Evolutionary conservation across 2,797 vertebrate species (phyloP).

Genomic region (Mus caroli): DNA sequence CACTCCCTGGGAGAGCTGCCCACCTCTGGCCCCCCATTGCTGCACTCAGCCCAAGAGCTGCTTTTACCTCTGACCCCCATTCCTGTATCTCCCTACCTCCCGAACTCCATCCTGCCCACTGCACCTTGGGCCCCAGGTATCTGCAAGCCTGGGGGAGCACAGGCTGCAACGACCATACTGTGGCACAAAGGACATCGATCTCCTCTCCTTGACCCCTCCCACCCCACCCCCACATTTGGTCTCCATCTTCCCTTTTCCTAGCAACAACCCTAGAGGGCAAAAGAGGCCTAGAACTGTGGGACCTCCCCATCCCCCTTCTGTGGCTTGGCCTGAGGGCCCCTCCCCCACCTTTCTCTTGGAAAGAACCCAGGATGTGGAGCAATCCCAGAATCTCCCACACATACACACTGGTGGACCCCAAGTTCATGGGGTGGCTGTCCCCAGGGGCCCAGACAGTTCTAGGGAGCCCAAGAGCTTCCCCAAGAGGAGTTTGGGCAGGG

Average conservation of each 20-base stretch:
- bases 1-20: constrained; percentile 86
- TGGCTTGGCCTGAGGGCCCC: constrained; percentile 79
- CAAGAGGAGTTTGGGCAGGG: constrained; percentile 78
- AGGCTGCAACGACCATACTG: constrained; percentile 79
- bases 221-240: constrained; percentile 71
- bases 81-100: constrained; percentile 77
- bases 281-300: constrained; percentile 73
- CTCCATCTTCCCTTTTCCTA: constrained; percentile 78
- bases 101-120: constrained; percentile 84
- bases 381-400: constrained; percentile 74
- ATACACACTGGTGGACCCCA: constrained; percentile 68
- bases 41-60: constrained; percentile 76
- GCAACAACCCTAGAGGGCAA: constrained; percentile 75
- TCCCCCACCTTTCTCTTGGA: constrained; percentile 79
- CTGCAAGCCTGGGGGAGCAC: constrained; percentile 67
- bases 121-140: constrained; percentile 83
- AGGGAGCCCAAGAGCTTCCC: constrained; percentile 78
- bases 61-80: constrained; percentile 72
- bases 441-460: constrained; percentile 81
- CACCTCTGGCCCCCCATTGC: constrained; percentile 77
- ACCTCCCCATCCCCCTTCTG: constrained; percentile 61
- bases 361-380: constrained; percentile 72
- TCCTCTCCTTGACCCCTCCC: constrained; percentile 69
- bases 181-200: constrained; percentile 81
- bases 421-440: constrained; percentile 76